Base-by-base conservation (phyloP, 1,140 invertebrate species). In the Phthorimaea operculella region DNA sequence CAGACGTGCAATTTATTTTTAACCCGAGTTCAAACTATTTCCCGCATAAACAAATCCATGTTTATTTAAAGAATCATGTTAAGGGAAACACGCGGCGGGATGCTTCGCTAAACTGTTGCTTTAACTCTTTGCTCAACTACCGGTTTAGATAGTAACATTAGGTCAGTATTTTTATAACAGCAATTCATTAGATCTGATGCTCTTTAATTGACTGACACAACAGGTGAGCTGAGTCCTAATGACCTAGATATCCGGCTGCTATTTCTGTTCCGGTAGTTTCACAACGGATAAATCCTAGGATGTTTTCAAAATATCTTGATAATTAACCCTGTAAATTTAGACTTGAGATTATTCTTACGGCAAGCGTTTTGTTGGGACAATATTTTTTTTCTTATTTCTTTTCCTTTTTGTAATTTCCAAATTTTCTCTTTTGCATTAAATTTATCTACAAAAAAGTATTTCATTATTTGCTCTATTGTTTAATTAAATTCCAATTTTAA, bases 11-110 rank as follows among this genome's bases (percentile, higher is more conserved):
- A 73, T 70, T 59, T 81, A 82, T 78, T 79, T 79, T 79, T 79
- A 70, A 74, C 70, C 63, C 61, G 21, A 28, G 21, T 56, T 64
- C 61, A 54, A 68, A 70, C 70, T 70, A 68, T 66, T 76, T 64
- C 54, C 60, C 59, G 60, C 66, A 62, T 80, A 82, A 79, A 82
- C 79, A 82, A 71, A 70, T 57, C 55, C 45, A 56, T 80, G 76
- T 85, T 81, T 83, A 79, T 79, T 79, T 79, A 79, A 78, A 68
- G 72, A 77, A 73, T 66, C 64, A 61, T 62, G 66, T 66, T 61
- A 65, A 66, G 56, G 52, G 59, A 60, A 63, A 72, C 63, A 66
- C 49, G 54, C 6, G 51, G 53, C 54, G 48, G 47, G 44, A 48
- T 63, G 49, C 50, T 63, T 65, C 55, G 62, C 57, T 47, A 15